phyloP scores from a whole-genome alignment of 2,888 invertebrate genomes.

The Leptarthrus brevirostris region DNA sequence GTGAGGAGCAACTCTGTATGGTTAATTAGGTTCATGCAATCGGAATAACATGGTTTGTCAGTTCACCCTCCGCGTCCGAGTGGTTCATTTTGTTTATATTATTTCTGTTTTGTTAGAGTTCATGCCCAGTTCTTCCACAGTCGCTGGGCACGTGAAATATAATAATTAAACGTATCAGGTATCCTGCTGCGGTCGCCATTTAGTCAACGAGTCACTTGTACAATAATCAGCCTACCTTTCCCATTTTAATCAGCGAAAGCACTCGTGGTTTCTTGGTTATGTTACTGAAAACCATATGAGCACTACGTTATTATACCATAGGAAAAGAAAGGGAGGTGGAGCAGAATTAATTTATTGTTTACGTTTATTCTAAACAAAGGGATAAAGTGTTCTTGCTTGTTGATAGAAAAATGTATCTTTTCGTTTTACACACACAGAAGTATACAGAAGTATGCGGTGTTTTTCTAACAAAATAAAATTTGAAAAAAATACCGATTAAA shows the following conservation, averaged over 20 bases:
- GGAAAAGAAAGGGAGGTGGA: no score
- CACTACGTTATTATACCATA: no score
- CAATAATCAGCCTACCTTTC: background rate
- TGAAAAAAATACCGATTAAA: no score
- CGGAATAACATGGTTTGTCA: conserved; percentile 44
- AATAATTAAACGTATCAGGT: conserved; percentile 29
- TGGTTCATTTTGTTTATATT: conserved; percentile 35
- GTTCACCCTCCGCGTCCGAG: conserved; percentile 21
- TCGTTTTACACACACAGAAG: no score
- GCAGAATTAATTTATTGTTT: no score
- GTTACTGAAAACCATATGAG: no score
- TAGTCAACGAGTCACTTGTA: background rate
- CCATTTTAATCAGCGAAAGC: conserved; percentile 15
- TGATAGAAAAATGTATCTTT: no score
- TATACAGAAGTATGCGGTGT: no score
- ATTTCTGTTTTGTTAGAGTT: background rate
- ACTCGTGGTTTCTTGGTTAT: background rate
- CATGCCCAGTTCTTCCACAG: conserved; percentile 1
- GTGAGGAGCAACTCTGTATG: conserved; percentile 30
- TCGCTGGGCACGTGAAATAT: conserved; percentile 9
- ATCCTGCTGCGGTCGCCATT: conserved; percentile 11
- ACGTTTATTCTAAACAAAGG: no score
- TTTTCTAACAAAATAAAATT: no score
- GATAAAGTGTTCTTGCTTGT: no score
- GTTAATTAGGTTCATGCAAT: conserved; percentile 44